phyloP scores from a whole-genome alignment of 2,888 invertebrate genomes.

The Tridacna gigas region DNA sequence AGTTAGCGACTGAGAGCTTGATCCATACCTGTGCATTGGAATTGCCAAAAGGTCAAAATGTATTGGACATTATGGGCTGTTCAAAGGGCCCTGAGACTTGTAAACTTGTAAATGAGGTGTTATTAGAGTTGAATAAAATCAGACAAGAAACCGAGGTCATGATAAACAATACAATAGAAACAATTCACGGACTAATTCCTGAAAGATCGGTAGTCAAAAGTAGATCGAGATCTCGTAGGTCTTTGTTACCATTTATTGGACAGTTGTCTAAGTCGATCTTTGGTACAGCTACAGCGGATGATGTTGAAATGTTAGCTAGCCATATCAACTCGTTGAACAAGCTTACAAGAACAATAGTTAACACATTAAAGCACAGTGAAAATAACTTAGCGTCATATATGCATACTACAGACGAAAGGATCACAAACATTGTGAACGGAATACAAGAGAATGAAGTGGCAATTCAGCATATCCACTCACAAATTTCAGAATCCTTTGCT shows the following conservation, averaged over 20 bases:
- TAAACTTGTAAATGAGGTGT: not conserved
- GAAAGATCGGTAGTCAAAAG: no score
- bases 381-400: conserved; percentile 29
- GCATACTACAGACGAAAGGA: conserved; percentile 12
- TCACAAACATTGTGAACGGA: not conserved
- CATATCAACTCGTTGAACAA: conserved; percentile 34
- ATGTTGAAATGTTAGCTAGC: conserved; percentile 28
- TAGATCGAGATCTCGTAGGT: conserved; percentile 9
- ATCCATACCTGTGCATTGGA: conserved; percentile 6
- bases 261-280: conserved; percentile 31
- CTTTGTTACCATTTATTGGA: conserved; percentile 31
- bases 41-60: not conserved
- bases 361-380: not conserved
- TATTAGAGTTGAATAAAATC: not conserved
- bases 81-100: not conserved
- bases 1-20: conserved; percentile 10
- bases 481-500: not conserved
- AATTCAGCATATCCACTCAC: conserved; percentile 18
- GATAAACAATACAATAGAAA: not conserved
- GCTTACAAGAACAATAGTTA: not conserved
- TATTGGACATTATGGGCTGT: no score
- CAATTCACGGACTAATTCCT: no score
- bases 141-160: not conserved
- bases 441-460: conserved; percentile 27
- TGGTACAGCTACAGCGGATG: conserved; percentile 38